Conservation (phyloP, 92 coral and sea anemone genomes). For the Phenganax stokvisi region DNA sequence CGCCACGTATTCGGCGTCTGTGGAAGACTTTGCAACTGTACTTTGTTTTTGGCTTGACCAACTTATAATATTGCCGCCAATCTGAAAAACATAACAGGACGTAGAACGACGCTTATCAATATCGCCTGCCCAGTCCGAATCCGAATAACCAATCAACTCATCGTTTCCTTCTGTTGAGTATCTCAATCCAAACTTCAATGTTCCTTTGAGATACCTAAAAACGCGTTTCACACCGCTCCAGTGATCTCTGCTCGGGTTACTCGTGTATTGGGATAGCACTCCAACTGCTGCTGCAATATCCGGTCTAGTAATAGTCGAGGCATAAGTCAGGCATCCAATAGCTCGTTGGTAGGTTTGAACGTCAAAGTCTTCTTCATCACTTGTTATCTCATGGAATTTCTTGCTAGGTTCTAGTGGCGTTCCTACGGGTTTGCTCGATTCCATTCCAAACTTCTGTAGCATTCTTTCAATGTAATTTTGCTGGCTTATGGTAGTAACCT, state of each 20-base stretch:
- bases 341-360: conserved; percentile 35
- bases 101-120: conserved; percentile 21
- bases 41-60: conserved; percentile 24
- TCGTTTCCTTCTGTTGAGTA: conserved; percentile 3
- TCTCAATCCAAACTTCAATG: conserved; percentile 26
- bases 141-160: conserved; percentile 24
- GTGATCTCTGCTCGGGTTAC: conserved; percentile 34
- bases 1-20: conserved; percentile 33
- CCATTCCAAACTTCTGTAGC: conserved; percentile 30
- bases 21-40: conserved; percentile 32
- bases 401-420: conserved; percentile 40
- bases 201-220: conserved; percentile 30
- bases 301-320: conserved; percentile 28
- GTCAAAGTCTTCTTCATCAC: conserved; percentile 27
- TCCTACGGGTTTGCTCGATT: conserved; percentile 21
- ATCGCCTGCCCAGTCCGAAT: conserved; percentile 23
- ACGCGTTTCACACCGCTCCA: conserved; percentile 32
- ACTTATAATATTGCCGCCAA: conserved; percentile 26
- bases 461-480: not conserved
- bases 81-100: conserved; percentile 30
- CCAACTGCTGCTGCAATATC: conserved; percentile 28
- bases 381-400: conserved; percentile 22
- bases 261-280: conserved; percentile 29
- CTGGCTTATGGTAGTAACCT: conserved; percentile 1
- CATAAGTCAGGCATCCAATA: conserved; percentile 33